Evolutionary conservation across 1,140 invertebrate species (phyloP).

Genomic region (Conus betulinus): DNA sequence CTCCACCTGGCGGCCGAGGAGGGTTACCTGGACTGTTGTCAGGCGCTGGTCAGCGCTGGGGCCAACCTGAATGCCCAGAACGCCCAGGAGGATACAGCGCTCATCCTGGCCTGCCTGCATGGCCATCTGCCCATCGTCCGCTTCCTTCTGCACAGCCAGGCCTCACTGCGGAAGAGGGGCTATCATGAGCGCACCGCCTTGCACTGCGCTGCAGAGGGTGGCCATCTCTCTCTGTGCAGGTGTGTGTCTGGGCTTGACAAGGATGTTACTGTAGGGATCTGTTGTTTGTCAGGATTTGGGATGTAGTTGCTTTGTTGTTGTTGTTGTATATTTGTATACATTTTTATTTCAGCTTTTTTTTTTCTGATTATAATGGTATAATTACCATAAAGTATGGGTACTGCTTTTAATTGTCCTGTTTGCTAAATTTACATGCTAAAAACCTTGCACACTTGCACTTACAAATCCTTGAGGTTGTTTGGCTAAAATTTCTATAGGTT

Average conservation of each 20-base stretch:
- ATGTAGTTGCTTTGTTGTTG: too few species aligned
- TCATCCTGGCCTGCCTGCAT: constrained; percentile 90
- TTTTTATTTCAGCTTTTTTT: too few species aligned
- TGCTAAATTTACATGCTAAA: too few species aligned
- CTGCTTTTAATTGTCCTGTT: too few species aligned
- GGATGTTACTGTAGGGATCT: too few species aligned
- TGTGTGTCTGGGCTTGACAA: background rate
- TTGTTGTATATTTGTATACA: too few species aligned
- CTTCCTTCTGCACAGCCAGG: constrained; percentile 90
- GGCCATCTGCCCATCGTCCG: constrained; percentile 89
- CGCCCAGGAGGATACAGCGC: constrained; percentile 83
- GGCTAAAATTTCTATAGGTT: too few species aligned
- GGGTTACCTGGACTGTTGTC: constrained; percentile 77
- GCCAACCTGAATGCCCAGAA: constrained; percentile 66
- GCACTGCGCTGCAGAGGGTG: constrained; percentile 68
- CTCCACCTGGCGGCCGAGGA: constrained; percentile 71
- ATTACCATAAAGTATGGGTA: too few species aligned
- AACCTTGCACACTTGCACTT: too few species aligned
- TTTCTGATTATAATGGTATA: too few species aligned
- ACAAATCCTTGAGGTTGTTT: too few species aligned
- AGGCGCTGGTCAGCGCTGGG: constrained; percentile 76
- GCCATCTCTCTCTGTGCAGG: constrained; percentile 65
- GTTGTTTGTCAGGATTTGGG: too few species aligned
- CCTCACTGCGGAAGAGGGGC: constrained; percentile 83
- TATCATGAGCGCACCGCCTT: constrained; percentile 69